Conservation (phyloP, 2,888 invertebrate genomes). For the Diploptera punctata region DNA sequence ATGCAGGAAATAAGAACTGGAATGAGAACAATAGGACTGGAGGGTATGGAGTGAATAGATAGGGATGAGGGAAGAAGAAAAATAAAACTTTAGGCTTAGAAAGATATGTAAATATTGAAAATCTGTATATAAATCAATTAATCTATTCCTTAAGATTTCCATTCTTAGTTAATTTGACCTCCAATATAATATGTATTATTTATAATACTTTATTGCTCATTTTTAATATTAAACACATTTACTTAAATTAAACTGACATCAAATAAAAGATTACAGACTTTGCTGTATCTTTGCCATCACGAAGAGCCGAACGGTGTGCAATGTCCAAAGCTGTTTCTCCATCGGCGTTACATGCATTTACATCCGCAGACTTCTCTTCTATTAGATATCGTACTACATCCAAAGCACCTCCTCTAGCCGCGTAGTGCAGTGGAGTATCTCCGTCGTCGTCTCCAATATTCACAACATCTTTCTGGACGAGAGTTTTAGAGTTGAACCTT, state of each 20-base stretch:
- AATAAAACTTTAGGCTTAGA: too few species aligned
- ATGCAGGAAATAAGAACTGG: too few species aligned
- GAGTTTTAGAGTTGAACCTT: not conserved
- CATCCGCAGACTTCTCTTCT: not conserved
- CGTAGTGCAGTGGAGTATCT: conserved; percentile 18
- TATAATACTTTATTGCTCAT: too few species aligned
- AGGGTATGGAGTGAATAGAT: too few species aligned
- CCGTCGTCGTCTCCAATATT: not conserved
- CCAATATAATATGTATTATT: too few species aligned
- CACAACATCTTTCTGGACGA: not conserved
- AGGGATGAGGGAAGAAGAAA: too few species aligned
- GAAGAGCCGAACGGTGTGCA: not conserved
- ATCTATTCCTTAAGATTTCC: too few species aligned
- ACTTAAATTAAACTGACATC: not conserved
- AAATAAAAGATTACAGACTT: not conserved
- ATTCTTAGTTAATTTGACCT: too few species aligned
- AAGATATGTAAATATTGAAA: too few species aligned
- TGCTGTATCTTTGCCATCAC: not conserved
- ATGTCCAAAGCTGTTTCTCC: not conserved
- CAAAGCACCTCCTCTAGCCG: conserved; percentile 3
- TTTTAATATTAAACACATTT: too few species aligned
- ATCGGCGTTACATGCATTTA: not conserved
- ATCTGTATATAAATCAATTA: too few species aligned
- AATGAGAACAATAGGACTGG: too few species aligned
- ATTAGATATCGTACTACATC: not conserved